phyloP scores from a whole-genome alignment of 2,113 vertebrate genomes.

The Phalacrocorax pelagicus region DNA sequence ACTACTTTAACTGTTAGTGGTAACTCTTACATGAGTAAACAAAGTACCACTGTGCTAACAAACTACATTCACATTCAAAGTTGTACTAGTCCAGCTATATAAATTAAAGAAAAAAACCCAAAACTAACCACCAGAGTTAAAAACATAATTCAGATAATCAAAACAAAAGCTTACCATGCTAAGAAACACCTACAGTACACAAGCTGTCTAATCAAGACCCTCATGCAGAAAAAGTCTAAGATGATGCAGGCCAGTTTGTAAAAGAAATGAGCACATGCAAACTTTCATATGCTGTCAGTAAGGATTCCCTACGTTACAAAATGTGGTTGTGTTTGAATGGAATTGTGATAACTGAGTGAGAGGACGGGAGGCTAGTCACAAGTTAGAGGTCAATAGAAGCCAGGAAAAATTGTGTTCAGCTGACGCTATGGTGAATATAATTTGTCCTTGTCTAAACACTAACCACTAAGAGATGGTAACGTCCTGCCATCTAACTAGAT shows the following conservation, averaged over 20 bases:
- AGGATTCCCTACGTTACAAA: not conserved
- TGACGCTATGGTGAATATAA: constrained; percentile 54
- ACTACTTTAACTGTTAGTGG: not conserved
- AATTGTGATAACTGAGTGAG: constrained; percentile 42
- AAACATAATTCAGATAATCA: not conserved
- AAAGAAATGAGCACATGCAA: not conserved
- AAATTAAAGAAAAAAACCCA: not conserved
- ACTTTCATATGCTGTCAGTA: not conserved
- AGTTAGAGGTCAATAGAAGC: constrained; percentile 52
- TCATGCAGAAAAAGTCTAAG: not conserved
- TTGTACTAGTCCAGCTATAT: not conserved
- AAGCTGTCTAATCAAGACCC: not conserved
- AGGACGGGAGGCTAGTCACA: constrained; percentile 16
- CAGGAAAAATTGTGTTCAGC: constrained; percentile 50
- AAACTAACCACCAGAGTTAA: not conserved
- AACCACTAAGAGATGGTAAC: constrained; percentile 37
- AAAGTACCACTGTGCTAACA: not conserved
- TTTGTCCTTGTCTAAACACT: constrained; percentile 60
- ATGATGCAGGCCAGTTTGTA: not conserved
- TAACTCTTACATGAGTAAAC: not conserved
- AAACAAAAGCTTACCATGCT: not conserved
- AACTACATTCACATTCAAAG: not conserved
- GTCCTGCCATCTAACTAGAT: constrained; percentile 46
- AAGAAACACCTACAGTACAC: not conserved
- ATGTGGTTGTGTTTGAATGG: constrained; percentile 43